Percentiles rank a stretch among this genome's conserved stretches.
These are phyloP conservation scores for Sigmodon hispidus DNA, from an alignment of 2,113 vertebrate genomes.

Conservation along the genomic window DNA sequence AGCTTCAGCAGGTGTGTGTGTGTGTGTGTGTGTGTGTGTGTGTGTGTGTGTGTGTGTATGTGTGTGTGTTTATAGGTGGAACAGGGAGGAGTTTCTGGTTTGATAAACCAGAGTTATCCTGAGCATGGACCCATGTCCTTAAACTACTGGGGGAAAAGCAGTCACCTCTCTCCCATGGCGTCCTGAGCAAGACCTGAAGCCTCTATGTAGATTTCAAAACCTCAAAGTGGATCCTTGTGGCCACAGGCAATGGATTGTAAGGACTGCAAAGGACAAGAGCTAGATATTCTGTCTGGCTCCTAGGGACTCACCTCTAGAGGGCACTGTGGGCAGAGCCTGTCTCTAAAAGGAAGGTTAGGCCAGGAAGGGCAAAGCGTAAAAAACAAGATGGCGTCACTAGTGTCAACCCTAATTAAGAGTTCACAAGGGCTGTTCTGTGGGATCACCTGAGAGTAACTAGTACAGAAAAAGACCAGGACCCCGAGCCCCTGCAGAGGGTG, in stretches of 20 bases:
- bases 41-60: not conserved
- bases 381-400: not conserved
- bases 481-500: not conserved
- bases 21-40: not conserved
- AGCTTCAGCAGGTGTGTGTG: not conserved
- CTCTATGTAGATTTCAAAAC: not conserved
- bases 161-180: accelerated
- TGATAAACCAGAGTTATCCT: not conserved
- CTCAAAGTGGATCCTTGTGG: accelerated
- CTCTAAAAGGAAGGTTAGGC: not conserved
- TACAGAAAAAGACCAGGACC: not conserved
- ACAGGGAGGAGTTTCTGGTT: not conserved
- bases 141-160: not conserved
- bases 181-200: not conserved
- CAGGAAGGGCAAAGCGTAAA: not conserved
- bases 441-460: not conserved
- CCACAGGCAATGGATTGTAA: accelerated
- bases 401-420: not conserved
- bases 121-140: not conserved
- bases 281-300: not conserved
- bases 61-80: too few relatives aligned
- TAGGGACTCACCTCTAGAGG: not conserved
- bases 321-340: not conserved
- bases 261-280: not conserved
- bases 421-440: too few relatives aligned